These are phyloP conservation scores for Ibycter americanus DNA, from an alignment of 2,797 vertebrate species.

Conservation along the genomic window DNA sequence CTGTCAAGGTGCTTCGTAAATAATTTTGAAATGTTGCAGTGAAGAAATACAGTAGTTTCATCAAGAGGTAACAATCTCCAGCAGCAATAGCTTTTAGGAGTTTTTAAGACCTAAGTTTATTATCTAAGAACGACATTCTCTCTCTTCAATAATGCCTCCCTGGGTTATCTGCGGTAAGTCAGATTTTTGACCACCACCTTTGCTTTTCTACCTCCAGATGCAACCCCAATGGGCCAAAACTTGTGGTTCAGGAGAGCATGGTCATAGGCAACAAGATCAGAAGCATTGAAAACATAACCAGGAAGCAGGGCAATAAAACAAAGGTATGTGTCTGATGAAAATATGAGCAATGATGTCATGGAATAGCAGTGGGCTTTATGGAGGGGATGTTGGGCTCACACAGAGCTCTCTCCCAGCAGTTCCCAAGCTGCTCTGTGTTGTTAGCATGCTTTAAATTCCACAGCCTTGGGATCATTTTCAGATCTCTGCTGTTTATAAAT, in stretches of 20 bases:
- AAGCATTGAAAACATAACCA: conserved; percentile 62
- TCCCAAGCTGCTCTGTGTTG: conserved; percentile 20
- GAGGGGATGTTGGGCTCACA: not conserved
- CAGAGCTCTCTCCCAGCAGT: not conserved
- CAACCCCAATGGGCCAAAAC: conserved; percentile 16
- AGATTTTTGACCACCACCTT: not conserved
- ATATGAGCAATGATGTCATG: not conserved
- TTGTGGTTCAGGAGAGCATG: conserved; percentile 11
- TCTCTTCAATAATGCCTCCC: not conserved
- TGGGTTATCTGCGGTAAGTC: not conserved
- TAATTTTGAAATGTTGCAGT: not conserved
- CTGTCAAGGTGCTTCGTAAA: not conserved
- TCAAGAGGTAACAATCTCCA: not conserved
- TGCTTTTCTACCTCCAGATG: conserved; percentile 51
- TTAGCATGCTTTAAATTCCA: conserved; percentile 60
- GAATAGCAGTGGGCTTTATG: not conserved
- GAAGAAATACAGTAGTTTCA: not conserved
- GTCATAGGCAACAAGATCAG: conserved; percentile 76
- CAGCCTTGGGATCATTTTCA: conserved; percentile 36
- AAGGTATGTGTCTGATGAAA: conserved; percentile 77
- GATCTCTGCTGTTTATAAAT: not conserved
- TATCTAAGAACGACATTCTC: not conserved
- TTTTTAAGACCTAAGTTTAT: not conserved
- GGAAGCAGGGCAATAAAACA: conserved; percentile 74
- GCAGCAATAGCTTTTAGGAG: not conserved